These are phyloP conservation scores for Mycetomoellerius zeteki DNA, from an alignment of 1,140 invertebrate genomes.

Conservation along the genomic window DNA sequence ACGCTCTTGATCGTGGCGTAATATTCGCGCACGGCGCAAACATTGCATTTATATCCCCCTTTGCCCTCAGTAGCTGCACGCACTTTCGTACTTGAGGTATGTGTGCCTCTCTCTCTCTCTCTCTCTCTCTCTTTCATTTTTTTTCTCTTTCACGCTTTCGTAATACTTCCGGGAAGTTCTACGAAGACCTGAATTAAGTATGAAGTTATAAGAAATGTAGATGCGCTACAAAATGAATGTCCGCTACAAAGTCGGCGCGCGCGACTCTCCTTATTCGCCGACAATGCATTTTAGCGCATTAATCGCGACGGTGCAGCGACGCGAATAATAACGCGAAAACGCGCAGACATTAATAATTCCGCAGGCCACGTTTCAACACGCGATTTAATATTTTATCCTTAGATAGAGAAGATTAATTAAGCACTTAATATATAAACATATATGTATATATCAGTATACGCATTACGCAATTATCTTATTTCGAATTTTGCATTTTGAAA, in stretches of 20 bases:
- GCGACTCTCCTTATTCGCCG: slow-evolving; percentile 30
- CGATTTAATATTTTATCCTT: slow-evolving; percentile 40
- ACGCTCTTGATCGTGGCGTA: slow-evolving; percentile 52
- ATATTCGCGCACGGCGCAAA: slow-evolving; percentile 28
- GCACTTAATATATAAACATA: background rate
- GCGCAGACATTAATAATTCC: slow-evolving; percentile 15
- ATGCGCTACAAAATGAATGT: slow-evolving; percentile 57
- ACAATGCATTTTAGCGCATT: slow-evolving; percentile 51
- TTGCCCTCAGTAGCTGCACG: background rate
- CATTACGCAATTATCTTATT: slow-evolving; percentile 7
- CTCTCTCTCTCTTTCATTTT: background rate
- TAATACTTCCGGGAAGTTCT: slow-evolving; percentile 60
- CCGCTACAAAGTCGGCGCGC: slow-evolving; percentile 31
- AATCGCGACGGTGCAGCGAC: slow-evolving; percentile 34
- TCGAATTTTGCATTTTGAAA: slow-evolving; percentile 6
- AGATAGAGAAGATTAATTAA: slow-evolving; percentile 42
- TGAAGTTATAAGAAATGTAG: slow-evolving; percentile 63
- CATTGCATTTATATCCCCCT: slow-evolving; percentile 42
- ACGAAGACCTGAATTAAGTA: slow-evolving; percentile 51
- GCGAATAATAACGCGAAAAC: slow-evolving; percentile 42
- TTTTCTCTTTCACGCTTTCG: background rate
- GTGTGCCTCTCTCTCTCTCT: background rate
- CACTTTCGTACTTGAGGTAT: slow-evolving; percentile 13
- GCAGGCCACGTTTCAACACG: slow-evolving; percentile 14
- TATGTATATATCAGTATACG: background rate